phyloP scores from a whole-genome alignment of 2,113 vertebrate species.

The Psophia crepitans region DNA sequence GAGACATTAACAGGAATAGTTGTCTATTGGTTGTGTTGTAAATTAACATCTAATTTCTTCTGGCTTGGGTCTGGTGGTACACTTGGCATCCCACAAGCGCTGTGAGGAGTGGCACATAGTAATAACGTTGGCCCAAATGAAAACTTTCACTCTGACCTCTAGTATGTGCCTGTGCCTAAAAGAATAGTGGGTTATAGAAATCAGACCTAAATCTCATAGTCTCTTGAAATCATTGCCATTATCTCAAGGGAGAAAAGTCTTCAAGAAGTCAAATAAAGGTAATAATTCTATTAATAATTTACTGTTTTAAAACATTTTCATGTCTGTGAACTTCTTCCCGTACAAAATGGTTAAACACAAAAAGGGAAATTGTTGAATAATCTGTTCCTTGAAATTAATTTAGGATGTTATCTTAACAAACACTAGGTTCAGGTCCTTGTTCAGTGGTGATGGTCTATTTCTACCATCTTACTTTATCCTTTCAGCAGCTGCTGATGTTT shows the following conservation, averaged over 20 bases:
- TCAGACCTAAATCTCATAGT: background rate
- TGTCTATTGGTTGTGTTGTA: background rate
- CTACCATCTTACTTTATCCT: background rate
- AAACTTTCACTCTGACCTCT: background rate
- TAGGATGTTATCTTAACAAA: background rate
- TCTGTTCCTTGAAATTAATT: background rate
- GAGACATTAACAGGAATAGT: background rate
- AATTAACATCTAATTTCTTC: background rate
- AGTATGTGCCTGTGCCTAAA: background rate
- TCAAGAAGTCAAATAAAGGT: background rate
- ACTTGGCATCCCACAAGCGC: background rate
- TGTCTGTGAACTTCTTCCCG: background rate
- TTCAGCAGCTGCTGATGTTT: background rate
- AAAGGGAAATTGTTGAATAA: background rate
- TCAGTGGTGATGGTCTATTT: background rate
- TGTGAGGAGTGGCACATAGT: background rate
- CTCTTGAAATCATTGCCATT: background rate
- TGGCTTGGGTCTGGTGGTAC: background rate
- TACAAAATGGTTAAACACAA: background rate
- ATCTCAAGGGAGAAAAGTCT: background rate
- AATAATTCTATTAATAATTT: background rate
- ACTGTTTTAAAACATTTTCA: background rate
- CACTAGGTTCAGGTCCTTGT: background rate
- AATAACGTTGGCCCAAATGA: background rate
- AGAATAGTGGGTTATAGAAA: background rate